A percentile compares a stretch with the other conserved stretches of the same genome.
phyloP scores from a whole-genome alignment of 2,113 vertebrate species.

The Nycticebus coucang region DNA sequence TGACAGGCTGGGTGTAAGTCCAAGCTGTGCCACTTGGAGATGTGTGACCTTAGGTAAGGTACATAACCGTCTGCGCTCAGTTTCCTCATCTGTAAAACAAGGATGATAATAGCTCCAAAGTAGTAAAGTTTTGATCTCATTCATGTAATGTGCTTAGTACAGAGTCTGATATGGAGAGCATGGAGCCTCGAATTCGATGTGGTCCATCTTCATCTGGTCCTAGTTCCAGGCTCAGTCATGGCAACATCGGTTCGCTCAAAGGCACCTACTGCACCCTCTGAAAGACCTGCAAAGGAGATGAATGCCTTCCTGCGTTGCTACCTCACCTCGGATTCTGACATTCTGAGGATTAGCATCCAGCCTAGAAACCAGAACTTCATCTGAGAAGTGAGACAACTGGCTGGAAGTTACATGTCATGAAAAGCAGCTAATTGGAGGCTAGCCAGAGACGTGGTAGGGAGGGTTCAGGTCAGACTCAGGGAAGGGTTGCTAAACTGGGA shows the following conservation, averaged over 20 bases:
- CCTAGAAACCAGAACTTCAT: not conserved
- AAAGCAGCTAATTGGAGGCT: not conserved
- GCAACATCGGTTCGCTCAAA: not conserved
- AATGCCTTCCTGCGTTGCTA: not conserved
- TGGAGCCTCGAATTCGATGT: not conserved
- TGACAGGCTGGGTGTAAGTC: not conserved
- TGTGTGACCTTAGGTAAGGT: not conserved
- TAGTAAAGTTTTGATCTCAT: not conserved
- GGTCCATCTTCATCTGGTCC: not conserved
- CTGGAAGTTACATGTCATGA: not conserved
- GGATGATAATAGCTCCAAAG: not conserved
- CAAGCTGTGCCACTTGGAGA: not conserved
- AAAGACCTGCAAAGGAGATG: not conserved
- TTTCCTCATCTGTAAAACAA: slow-evolving; percentile 20
- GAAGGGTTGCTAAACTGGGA: not conserved
- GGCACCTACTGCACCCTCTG: not conserved
- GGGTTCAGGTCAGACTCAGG: not conserved
- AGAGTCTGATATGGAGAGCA: not conserved
- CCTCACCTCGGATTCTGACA: not conserved
- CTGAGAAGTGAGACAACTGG: not conserved
- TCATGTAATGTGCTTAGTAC: not conserved
- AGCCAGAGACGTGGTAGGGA: not conserved
- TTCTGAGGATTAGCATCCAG: not conserved
- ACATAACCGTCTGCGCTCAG: not conserved
- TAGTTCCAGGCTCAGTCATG: not conserved